A percentile compares a stretch with the other conserved stretches of the same genome.
phyloP scores from a whole-genome alignment of 1,140 invertebrate genomes.

The Zaprionus gabonicus region DNA sequence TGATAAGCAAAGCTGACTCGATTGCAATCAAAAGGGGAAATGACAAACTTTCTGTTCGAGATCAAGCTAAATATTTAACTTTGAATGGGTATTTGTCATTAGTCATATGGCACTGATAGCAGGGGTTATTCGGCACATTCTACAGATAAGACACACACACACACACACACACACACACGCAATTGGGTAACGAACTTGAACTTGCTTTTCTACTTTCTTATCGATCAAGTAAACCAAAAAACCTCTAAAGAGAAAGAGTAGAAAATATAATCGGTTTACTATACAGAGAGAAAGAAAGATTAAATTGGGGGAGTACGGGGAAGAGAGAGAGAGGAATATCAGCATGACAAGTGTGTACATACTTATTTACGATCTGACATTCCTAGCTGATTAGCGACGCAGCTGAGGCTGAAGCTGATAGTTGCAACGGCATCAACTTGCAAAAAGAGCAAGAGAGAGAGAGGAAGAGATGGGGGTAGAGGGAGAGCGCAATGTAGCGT shows the following conservation, averaged over 20 bases:
- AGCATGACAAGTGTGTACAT: constrained; percentile 3
- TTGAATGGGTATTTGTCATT: background rate
- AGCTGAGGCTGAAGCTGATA: constrained; percentile 6
- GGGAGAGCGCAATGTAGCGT: constrained; percentile 2
- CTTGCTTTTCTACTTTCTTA: background rate
- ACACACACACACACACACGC: background rate
- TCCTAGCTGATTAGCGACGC: constrained; percentile 4
- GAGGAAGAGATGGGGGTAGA: background rate
- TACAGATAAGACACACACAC: background rate
- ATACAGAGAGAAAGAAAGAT: background rate
- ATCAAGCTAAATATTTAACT: too few relatives aligned
- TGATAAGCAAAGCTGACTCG: background rate
- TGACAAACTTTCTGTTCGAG: too few relatives aligned
- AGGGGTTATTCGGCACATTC: background rate
- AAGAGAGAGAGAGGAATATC: background rate
- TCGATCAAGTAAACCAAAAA: background rate
- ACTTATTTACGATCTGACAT: constrained; percentile 3
- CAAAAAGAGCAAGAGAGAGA: background rate
- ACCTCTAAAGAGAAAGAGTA: background rate
- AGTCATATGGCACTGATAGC: background rate
- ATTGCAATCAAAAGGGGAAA: background rate
- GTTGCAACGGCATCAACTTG: constrained; percentile 1
- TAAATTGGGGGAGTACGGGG: background rate
- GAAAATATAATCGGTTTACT: background rate
- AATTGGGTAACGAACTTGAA: background rate